Conservation (phyloP, 2,797 vertebrate genomes). For the Clarias pachynema region DNA sequence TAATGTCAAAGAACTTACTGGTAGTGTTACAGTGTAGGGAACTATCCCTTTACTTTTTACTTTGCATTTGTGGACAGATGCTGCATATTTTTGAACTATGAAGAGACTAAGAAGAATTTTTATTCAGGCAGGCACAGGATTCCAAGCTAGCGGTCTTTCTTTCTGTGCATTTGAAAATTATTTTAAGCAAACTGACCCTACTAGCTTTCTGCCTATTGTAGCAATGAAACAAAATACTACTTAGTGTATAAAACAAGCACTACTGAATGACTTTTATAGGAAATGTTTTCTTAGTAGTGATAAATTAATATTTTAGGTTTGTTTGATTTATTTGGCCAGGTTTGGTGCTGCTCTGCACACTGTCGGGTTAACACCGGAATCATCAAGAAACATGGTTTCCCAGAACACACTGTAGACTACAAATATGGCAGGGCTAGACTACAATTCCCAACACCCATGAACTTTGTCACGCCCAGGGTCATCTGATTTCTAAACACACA, state of each 20-base stretch:
- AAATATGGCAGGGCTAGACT: too few species aligned
- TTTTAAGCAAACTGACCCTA: not conserved
- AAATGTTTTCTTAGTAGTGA: not conserved
- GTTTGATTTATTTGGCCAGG: not conserved
- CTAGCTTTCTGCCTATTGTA: not conserved
- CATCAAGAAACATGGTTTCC: too few species aligned
- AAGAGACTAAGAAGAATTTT: not conserved
- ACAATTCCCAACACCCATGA: too few species aligned
- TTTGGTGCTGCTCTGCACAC: not conserved
- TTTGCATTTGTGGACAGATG: constrained; percentile 36
- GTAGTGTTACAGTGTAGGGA: constrained; percentile 47
- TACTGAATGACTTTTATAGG: constrained; percentile 22
- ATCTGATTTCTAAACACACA: too few species aligned
- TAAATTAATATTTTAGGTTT: not conserved
- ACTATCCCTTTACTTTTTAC: constrained; percentile 46
- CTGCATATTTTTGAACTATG: not conserved
- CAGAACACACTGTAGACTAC: too few species aligned
- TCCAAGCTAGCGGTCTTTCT: not conserved
- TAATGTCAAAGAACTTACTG: constrained; percentile 50
- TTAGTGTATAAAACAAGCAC: not conserved
- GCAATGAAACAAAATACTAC: not conserved
- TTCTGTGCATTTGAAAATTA: not conserved
- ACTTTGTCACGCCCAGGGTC: too few species aligned
- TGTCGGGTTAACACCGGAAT: too few species aligned
- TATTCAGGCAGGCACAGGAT: too few species aligned